Percentiles rank a stretch among this genome's conserved stretches.
phyloP scores from a whole-genome alignment of 2,888 invertebrate genomes.

The Parnassius smintheus region DNA sequence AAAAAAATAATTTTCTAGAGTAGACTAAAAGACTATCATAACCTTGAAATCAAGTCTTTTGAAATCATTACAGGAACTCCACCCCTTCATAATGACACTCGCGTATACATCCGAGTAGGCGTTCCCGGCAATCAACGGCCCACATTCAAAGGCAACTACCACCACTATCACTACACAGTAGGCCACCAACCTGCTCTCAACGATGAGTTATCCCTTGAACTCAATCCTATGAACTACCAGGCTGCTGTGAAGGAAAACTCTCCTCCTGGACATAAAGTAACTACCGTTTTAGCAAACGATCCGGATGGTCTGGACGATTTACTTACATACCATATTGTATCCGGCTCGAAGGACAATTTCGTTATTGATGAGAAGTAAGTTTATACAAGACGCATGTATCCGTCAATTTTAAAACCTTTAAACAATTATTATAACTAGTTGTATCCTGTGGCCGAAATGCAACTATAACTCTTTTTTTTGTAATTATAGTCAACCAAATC shows the following conservation, averaged over 20 bases:
- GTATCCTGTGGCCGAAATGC: too few relatives aligned
- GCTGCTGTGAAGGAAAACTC: constrained; percentile 87
- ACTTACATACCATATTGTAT: constrained; percentile 85
- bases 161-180: constrained; percentile 74
- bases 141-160: constrained; percentile 87
- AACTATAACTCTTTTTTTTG: too few relatives aligned
- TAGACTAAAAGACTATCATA: too few relatives aligned
- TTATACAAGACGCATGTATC: neutral
- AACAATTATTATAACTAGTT: too few relatives aligned
- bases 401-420: too few relatives aligned
- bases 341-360: constrained; percentile 89
- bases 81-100: constrained; percentile 83
- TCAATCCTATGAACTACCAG: constrained; percentile 86
- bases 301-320: constrained; percentile 88
- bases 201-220: constrained; percentile 72
- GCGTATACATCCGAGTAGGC: constrained; percentile 86
- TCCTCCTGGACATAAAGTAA: constrained; percentile 84
- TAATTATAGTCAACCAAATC: too few relatives aligned
- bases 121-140: constrained; percentile 91
- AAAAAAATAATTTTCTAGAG: too few relatives aligned
- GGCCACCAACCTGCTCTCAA: constrained; percentile 56
- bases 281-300: constrained; percentile 87
- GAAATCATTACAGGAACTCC: constrained; percentile 72
- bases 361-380: constrained; percentile 85
- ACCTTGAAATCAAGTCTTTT: constrained; percentile 20